Conservation (phyloP, 2,113 vertebrate genomes). For the Ictalurus punctatus region DNA sequence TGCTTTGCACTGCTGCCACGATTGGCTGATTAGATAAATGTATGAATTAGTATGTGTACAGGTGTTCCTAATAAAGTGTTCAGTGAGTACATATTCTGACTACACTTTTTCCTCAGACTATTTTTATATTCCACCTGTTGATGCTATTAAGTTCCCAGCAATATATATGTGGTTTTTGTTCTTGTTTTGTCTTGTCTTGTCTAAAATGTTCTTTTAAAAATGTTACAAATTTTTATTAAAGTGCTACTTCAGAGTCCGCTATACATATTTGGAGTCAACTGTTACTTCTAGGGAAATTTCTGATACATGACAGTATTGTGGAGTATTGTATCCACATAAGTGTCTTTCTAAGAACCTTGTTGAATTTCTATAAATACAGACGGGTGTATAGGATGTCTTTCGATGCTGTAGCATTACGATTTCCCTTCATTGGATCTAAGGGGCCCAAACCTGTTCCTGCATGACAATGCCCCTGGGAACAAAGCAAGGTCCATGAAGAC, state of each 20-base stretch:
- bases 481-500: not conserved
- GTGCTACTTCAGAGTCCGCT: not conserved
- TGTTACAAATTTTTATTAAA: no score
- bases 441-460: not conserved
- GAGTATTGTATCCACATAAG: not conserved
- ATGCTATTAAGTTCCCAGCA: not conserved
- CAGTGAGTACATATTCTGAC: not conserved
- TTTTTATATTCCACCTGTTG: not conserved
- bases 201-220: not conserved
- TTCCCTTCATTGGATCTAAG: not conserved
- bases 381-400: not conserved
- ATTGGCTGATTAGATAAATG: not conserved
- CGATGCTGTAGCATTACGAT: not conserved
- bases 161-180: not conserved
- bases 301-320: not conserved
- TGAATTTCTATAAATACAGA: not conserved
- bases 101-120: not conserved
- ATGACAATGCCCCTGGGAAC: not conserved
- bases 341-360: not conserved
- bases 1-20: not conserved
- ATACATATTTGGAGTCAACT: not conserved
- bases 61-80: not conserved
- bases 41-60: not conserved
- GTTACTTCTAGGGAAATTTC: not conserved
- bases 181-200: not conserved